Evolutionary conservation across 1,140 invertebrate species (phyloP).

Genomic region (Zeugodacus cucurbitae): DNA sequence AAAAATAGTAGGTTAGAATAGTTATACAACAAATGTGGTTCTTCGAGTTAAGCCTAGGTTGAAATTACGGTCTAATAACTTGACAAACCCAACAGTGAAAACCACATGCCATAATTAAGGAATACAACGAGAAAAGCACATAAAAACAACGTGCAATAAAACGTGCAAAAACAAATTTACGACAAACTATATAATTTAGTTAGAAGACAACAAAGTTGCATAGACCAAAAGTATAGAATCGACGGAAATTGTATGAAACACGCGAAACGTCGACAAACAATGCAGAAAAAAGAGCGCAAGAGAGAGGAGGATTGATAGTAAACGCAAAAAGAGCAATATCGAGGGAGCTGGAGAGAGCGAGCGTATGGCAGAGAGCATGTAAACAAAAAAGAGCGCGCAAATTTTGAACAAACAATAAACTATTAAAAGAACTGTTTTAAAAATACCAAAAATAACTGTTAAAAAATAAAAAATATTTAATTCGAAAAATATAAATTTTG

Average conservation of each 20-base stretch:
- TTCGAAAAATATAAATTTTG: neutral
- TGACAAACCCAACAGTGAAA: too few relatives aligned
- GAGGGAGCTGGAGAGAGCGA: slow-evolving; percentile 19
- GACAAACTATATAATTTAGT: neutral
- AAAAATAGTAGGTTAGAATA: too few relatives aligned
- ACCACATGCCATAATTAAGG: neutral
- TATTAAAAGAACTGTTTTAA: neutral
- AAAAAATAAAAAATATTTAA: neutral
- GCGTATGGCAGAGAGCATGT: slow-evolving; percentile 1
- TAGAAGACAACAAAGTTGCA: neutral
- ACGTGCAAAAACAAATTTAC: neutral
- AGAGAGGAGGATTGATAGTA: slow-evolving; percentile 10
- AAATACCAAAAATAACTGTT: neutral
- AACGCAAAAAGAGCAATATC: slow-evolving; percentile 40
- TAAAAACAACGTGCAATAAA: neutral
- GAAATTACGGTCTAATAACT: too few relatives aligned
- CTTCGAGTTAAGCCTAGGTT: too few relatives aligned
- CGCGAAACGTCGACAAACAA: neutral
- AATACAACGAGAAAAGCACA: neutral
- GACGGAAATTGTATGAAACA: neutral
- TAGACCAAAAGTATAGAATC: neutral
- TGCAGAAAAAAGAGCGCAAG: slow-evolving; percentile 26
- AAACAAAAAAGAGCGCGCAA: slow-evolving; percentile 40
- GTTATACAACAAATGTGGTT: too few relatives aligned
- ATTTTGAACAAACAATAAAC: neutral